Percentiles rank a stretch among this genome's conserved stretches.
Evolutionary conservation across 2,888 invertebrate species (phyloP).

Genomic region (Zootermopsis nevadensis): DNA sequence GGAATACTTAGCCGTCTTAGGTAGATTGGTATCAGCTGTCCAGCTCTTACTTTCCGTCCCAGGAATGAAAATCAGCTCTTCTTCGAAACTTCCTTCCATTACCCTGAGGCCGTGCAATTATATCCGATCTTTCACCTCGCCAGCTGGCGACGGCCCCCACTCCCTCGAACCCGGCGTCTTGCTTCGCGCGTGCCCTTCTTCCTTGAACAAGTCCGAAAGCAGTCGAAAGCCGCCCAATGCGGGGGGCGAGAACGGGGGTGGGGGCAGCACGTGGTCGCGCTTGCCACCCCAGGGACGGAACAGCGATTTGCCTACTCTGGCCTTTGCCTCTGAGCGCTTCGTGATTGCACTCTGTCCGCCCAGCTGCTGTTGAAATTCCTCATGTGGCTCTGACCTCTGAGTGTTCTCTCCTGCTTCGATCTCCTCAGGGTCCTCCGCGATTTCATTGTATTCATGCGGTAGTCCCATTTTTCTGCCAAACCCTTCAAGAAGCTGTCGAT

Average conservation of each 20-base stretch:
- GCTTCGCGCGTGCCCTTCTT: not conserved
- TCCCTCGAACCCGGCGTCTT: not conserved
- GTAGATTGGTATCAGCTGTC: no score
- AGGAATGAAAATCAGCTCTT: slow-evolving; percentile 13
- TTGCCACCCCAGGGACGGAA: slow-evolving; percentile 22
- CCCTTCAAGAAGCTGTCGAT: not conserved
- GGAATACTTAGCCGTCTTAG: no score
- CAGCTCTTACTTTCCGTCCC: not conserved
- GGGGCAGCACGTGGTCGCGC: not conserved
- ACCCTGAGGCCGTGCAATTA: not conserved
- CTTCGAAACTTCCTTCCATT: not conserved
- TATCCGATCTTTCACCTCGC: not conserved
- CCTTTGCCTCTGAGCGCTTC: not conserved
- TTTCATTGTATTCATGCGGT: not conserved
- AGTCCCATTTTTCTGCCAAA: not conserved
- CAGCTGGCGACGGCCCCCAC: slow-evolving; percentile 1
- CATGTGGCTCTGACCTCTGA: not conserved
- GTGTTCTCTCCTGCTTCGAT: not conserved
- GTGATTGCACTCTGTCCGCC: not conserved
- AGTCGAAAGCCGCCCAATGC: not conserved
- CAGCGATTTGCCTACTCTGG: not conserved
- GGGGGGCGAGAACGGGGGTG: not conserved
- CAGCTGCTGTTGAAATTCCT: not conserved
- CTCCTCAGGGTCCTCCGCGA: not conserved
- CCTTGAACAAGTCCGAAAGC: not conserved